Evolutionary conservation across 2,113 vertebrate species (phyloP).

Genomic region (Sylvietta virens): DNA sequence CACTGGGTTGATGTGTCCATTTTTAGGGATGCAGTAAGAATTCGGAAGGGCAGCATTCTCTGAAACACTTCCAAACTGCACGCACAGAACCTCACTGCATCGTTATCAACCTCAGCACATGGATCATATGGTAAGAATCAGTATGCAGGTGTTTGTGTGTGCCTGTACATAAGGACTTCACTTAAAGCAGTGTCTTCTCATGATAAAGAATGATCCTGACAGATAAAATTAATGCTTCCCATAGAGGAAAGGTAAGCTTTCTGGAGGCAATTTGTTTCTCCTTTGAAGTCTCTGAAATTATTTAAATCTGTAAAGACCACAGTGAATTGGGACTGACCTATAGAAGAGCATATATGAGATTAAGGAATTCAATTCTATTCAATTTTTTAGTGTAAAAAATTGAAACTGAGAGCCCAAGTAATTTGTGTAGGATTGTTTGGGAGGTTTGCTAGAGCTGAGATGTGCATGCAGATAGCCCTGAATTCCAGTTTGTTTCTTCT

Average conservation of each 20-base stretch:
- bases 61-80: constrained; percentile 84
- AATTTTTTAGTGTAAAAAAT: not conserved
- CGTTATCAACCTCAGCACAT: constrained; percentile 86
- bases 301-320: not conserved
- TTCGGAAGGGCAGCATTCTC: constrained; percentile 86
- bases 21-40: constrained; percentile 86
- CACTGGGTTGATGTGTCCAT: not conserved
- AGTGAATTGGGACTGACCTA: not conserved
- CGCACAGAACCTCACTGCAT: constrained; percentile 87
- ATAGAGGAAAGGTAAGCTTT: not conserved
- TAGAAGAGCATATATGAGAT: not conserved
- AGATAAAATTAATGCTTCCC: not conserved
- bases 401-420: not conserved
- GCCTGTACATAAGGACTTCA: not conserved
- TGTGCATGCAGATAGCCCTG: not conserved
- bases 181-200: not conserved
- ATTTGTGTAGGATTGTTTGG: not conserved
- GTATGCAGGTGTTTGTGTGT: not conserved
- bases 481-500: not conserved
- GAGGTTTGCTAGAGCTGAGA: not conserved
- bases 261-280: not conserved
- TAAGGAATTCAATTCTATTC: not conserved
- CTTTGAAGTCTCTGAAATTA: not conserved
- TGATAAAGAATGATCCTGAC: not conserved
- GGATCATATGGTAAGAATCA: constrained; percentile 90